phyloP scores from a whole-genome alignment of 2,888 invertebrate species.

The Zaprionus obscuricornis region DNA sequence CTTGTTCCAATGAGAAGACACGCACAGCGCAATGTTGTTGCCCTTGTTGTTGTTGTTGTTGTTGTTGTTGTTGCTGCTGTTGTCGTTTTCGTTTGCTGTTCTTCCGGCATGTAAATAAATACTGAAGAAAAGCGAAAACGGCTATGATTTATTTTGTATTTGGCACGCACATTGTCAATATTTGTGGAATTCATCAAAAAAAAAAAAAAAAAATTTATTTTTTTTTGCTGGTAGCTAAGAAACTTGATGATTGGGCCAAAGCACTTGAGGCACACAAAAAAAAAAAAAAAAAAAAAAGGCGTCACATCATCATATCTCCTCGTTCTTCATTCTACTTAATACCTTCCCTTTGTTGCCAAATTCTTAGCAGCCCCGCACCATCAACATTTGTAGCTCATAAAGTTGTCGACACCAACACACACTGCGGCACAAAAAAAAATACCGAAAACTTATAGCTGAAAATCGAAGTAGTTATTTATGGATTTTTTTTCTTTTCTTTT shows the following conservation, averaged over 20 bases:
- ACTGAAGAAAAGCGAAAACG: slow-evolving; percentile 52
- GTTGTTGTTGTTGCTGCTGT: slow-evolving; percentile 32
- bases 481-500: slow-evolving; percentile 40
- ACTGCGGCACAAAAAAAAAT: slow-evolving; percentile 33
- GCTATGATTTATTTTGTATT: slow-evolving; percentile 72
- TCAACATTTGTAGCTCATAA: slow-evolving; percentile 43
- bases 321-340: slow-evolving; percentile 5
- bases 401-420: slow-evolving; percentile 64
- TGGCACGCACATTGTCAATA: slow-evolving; percentile 74
- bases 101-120: slow-evolving; percentile 75
- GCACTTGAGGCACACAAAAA: slow-evolving; percentile 38
- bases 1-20: slow-evolving; percentile 33
- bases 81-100: slow-evolving; percentile 45
- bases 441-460: slow-evolving; percentile 45
- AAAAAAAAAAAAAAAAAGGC: too few species aligned
- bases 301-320: slow-evolving; percentile 3
- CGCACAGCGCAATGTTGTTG: slow-evolving; percentile 28
- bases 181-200: slow-evolving; percentile 70
- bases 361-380: too few species aligned
- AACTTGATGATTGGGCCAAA: slow-evolving; percentile 38
- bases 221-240: slow-evolving; percentile 18
- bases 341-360: too few species aligned
- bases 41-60: background rate
- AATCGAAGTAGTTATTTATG: slow-evolving; percentile 72
- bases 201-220: too few species aligned